phyloP scores from a whole-genome alignment of 2,797 vertebrate species.

The Mico argentatus region DNA sequence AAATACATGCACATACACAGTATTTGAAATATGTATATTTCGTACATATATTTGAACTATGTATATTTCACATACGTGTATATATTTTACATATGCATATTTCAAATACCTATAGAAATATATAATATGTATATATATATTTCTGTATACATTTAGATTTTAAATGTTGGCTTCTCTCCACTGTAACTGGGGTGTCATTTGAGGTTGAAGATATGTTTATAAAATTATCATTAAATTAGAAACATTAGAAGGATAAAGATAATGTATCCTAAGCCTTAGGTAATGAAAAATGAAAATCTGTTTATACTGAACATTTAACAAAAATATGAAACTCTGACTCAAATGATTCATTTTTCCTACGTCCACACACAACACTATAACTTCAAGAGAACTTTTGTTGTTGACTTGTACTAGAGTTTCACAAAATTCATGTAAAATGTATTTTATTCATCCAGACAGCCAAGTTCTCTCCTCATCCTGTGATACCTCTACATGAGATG shows the following conservation, averaged over 20 bases:
- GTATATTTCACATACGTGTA: too few species aligned
- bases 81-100: too few species aligned
- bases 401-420: neutral
- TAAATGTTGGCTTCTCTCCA: neutral
- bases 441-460: neutral
- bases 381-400: neutral
- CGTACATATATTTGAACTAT: neutral
- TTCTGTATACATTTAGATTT: neutral
- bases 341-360: neutral
- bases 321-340: constrained; percentile 49
- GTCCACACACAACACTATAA: neutral
- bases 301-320: constrained; percentile 30
- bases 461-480: neutral
- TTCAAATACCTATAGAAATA: too few species aligned
- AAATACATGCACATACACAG: neutral
- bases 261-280: neutral
- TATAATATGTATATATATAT: neutral
- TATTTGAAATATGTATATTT: neutral
- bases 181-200: neutral
- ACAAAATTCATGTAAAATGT: constrained; percentile 7
- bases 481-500: neutral
- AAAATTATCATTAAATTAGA: constrained; percentile 37
- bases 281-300: constrained; percentile 19
- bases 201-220: constrained; percentile 19
- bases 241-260: constrained; percentile 23